Percentiles rank a stretch among this genome's conserved stretches.
Conservation (phyloP, 2,888 invertebrate species). For the Drosophila quinaria region DNA sequence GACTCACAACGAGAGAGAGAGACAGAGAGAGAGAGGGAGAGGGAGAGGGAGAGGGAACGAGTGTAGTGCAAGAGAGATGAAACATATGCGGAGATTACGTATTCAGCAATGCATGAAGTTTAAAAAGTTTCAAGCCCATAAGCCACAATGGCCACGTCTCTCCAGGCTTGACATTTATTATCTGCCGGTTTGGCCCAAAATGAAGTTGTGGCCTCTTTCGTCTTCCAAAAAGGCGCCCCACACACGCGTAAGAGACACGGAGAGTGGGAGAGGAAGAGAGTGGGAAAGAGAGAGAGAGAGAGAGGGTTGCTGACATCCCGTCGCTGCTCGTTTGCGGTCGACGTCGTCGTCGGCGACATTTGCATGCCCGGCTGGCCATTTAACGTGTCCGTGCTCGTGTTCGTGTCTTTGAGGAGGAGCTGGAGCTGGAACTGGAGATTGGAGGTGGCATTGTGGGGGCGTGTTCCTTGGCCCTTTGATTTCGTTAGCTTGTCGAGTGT, state of each 20-base stretch:
- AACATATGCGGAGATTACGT: slow-evolving; percentile 68
- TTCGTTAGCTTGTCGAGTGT: slow-evolving; percentile 48
- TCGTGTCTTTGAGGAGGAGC: slow-evolving; percentile 18
- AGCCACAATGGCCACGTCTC: slow-evolving; percentile 81
- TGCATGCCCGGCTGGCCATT: slow-evolving; percentile 71
- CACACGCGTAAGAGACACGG: slow-evolving; percentile 21
- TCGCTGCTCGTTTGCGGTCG: slow-evolving; percentile 66
- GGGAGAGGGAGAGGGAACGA: not conserved
- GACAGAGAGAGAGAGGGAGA: not conserved
- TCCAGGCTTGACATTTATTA: slow-evolving; percentile 78
- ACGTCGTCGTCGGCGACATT: slow-evolving; percentile 54
- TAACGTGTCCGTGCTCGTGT: slow-evolving; percentile 50
- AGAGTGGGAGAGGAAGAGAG: not conserved
- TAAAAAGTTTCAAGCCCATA: slow-evolving; percentile 74
- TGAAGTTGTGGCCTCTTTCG: slow-evolving; percentile 55
- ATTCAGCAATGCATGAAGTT: slow-evolving; percentile 73
- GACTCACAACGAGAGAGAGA: not conserved
- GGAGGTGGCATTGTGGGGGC: slow-evolving; percentile 10
- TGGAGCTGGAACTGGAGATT: not conserved
- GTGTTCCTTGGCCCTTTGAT: slow-evolving; percentile 58
- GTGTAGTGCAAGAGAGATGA: slow-evolving; percentile 16
- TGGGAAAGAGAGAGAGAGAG: not conserved
- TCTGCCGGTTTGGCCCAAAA: slow-evolving; percentile 66
- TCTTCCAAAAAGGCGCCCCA: slow-evolving; percentile 45
- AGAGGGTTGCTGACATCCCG: slow-evolving; percentile 44